Percentiles rank a stretch among this genome's conserved stretches.
Evolutionary conservation across 2,797 vertebrate species (phyloP).

Genomic region (Lacerta agilis): DNA sequence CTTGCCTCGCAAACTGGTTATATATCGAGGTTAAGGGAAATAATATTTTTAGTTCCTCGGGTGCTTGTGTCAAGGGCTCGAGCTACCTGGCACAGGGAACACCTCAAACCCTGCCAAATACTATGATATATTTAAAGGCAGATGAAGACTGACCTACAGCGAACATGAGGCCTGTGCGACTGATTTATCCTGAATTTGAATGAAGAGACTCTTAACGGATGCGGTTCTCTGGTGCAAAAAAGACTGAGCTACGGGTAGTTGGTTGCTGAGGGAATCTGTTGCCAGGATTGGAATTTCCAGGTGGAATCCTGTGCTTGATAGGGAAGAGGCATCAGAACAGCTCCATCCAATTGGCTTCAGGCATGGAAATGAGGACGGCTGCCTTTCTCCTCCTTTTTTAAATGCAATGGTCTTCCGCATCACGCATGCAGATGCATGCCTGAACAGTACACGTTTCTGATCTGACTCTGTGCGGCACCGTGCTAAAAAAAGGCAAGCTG

Average conservation of each 20-base stretch:
- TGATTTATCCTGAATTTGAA: not conserved
- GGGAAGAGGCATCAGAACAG: not conserved
- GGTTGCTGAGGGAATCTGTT: slow-evolving; percentile 28
- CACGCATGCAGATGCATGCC: not conserved
- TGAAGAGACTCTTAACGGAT: not conserved
- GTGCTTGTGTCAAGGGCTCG: not conserved
- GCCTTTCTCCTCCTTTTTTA: not conserved
- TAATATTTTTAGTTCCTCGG: too few species aligned
- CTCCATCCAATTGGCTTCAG: not conserved
- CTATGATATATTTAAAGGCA: not conserved
- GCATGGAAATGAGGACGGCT: not conserved
- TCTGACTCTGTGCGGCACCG: not conserved
- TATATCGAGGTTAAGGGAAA: not conserved
- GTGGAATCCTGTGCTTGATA: not conserved
- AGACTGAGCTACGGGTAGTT: not conserved
- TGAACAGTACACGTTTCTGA: not conserved
- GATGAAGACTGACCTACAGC: not conserved
- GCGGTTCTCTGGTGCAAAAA: not conserved
- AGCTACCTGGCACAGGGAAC: not conserved
- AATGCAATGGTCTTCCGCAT: not conserved
- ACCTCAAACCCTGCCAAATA: not conserved
- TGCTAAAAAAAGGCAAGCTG: not conserved
- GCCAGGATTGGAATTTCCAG: slow-evolving; percentile 14
- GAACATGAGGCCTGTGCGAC: not conserved
- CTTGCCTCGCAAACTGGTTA: not conserved